Evolutionary conservation across 2,113 vertebrate species (phyloP), one percentile per base, ranked within the genome.

Genomic region (Neolamprologus devosi): DNA sequence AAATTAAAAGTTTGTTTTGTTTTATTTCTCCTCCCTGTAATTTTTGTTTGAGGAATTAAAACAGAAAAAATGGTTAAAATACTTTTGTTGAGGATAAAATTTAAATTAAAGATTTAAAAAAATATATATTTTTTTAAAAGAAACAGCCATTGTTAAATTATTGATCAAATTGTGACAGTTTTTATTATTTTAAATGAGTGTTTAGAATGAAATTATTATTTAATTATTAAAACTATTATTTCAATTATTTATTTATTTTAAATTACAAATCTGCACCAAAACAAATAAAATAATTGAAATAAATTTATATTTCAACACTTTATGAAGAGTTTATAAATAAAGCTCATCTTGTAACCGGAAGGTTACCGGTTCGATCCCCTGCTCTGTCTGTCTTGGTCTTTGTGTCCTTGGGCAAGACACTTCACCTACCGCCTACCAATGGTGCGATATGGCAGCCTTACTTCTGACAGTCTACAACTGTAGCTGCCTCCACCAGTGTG

Each of bases 71-170:
- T 47, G 8, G 14, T 45, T 73, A 26, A 45, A 47, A 26, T 45
- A 26, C 13, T 45, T 68, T 14, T 8, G 12, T 70, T 70, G 8
- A 16, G n/a, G n/a, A 26, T 45, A 26, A 45, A 23, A 73, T 73
- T 45, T 45, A 11, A 26, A 75, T 7, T 37, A 42, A 70, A 70
- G 26, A 17, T 60, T 28, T 16, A 3, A 5, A 5, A 68, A 30
- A 2, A 2, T 0, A 3, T 3, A 1, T 5, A 1, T 4, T 7
- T 47, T 51, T 1, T 8, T 0, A 1, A 16, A 28, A 73, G 9
- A 47, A 73, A 45, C 8, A 10, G 68, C 40, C 40, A 45, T 26
- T 26, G 40, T 73, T 26, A 73, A 73, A 73, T 17, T 73, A 5
- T 45, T 45, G 8, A 73, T 45, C 13, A 73, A 14, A 13, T 14